Conservation (phyloP, 2,888 invertebrate species). For the Poecilus cupreus region DNA sequence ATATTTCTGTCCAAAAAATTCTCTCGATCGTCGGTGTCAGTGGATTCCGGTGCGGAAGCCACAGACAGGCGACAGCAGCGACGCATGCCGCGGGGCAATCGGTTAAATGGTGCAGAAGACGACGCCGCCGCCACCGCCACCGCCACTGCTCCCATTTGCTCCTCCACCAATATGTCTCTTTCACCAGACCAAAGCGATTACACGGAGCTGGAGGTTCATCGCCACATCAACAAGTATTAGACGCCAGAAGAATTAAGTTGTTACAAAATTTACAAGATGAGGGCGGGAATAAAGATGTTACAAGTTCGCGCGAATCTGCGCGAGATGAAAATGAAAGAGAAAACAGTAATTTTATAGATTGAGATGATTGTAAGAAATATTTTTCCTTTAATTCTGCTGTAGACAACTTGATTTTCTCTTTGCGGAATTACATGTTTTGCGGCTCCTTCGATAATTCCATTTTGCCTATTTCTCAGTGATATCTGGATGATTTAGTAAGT, state of each 20-base stretch:
- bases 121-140: not conserved
- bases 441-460: no score
- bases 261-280: no score
- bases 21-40: not conserved
- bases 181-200: not conserved
- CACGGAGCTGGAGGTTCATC: not conserved
- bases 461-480: no score
- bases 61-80: conserved; percentile 9
- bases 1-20: not conserved
- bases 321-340: no score
- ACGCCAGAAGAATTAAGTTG: not conserved
- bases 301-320: no score
- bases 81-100: conserved; percentile 19
- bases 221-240: not conserved
- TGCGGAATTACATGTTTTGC: no score
- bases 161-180: conserved; percentile 17
- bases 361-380: no score
- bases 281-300: no score
- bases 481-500: no score
- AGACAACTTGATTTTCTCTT: no score
- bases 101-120: conserved; percentile 36
- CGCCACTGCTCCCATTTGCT: not conserved
- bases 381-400: no score
- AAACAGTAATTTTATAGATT: no score
- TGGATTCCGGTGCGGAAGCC: conserved; percentile 10